Evolutionary conservation across 2,797 vertebrate genomes (phyloP), one percentile per base, ranked within the genome.

Genomic region (Pithecia hirsuta): DNA sequence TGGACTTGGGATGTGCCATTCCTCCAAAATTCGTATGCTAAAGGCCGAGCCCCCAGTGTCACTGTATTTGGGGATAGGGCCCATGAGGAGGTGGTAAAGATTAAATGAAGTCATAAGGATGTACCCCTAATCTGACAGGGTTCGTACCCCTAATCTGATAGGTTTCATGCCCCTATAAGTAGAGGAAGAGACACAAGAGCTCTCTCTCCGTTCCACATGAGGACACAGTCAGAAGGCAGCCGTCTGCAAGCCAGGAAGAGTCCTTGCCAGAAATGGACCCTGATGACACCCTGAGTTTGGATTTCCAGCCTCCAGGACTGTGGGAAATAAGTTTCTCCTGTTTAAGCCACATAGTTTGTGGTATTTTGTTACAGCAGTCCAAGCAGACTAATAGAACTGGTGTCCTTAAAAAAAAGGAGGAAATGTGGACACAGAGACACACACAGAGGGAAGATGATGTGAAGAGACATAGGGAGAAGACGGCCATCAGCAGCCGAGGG

Each of bases 141-240:
- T 24, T 24, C 4, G 44, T 7, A 15, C 9, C n/a, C 30, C 72
- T 59, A 4, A 74, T 44, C 15, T 12, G 36, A 74, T 0, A 46
- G 48, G 20, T 10, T 24, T 24, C 4, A 52, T 7, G 19, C 9
- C n/a, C 30, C 72, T 59, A 4, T 14, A 17, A 39, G 33, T 52
- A 39, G 22, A 36, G 44, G 72, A 70, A 75, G 67, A 74, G 19
- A 17, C 14, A 28, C 19, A n/a, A 44, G 57, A 39, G 22, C 3
- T 8, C 13, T 50, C 28, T 26, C 1, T 13, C 39, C 30, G 26
- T 7, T 4, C 5, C 20, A 0, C 0, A 0, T 14, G 55, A 78
- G 13, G 10, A 74, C 30, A n/a, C 19, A 20, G 61, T 5, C 19
- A 70, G 52, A 28, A 93, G 55, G 50, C 5, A 3, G 20, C 44